Evolutionary conservation across 2,888 invertebrate genomes (phyloP), one percentile per base, ranked within the genome.

Genomic region (Horisme vitalbata): DNA sequence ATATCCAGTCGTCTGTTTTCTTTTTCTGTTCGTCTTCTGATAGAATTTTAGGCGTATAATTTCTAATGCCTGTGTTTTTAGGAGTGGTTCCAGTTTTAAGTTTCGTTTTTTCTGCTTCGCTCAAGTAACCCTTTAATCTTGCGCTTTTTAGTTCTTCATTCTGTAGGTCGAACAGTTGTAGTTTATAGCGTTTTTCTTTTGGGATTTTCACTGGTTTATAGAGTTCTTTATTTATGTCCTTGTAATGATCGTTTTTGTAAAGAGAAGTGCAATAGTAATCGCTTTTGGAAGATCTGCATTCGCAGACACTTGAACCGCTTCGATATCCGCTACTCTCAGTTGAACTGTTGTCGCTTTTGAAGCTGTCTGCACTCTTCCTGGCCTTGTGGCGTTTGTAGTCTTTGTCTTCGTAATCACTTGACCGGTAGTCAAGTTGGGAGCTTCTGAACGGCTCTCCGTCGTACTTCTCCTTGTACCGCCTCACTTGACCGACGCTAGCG

Each of bases 21-120:
- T 88, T 86, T 54, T 75, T 79, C 61, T 83, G 90, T 43, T 91
- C 89, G 61, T 92, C 91, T 46, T 92, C 91, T 13, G 91, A 89
- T 27, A 94, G 76, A 48, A 93, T 93, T 74, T 94, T 94, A 11
- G 94, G 94, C 11, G 93, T 94, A 59, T 94, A 94, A 73, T 94
- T 94, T 56, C 94, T 89, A 57, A 94, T 93, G 32, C 93, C 92
- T 43, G 84, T 90, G 59, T 87, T 92, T 71, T 90, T 93, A 50
- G 79, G 70, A 50, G 71, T 76, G 2, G 78, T 65, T 4, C 65
- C 72, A 6, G 67, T 58, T 48, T 89, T 88, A 1, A 84, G 75
- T 67, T 89, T 90, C 24, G 87, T 86, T 57, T 90, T 91, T 31
- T 86, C 86, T 1, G 79, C 57, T 41, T 87, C 86, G 43, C 75